phyloP scores from a whole-genome alignment of 2,888 invertebrate species.

The Pheosia gnoma region DNA sequence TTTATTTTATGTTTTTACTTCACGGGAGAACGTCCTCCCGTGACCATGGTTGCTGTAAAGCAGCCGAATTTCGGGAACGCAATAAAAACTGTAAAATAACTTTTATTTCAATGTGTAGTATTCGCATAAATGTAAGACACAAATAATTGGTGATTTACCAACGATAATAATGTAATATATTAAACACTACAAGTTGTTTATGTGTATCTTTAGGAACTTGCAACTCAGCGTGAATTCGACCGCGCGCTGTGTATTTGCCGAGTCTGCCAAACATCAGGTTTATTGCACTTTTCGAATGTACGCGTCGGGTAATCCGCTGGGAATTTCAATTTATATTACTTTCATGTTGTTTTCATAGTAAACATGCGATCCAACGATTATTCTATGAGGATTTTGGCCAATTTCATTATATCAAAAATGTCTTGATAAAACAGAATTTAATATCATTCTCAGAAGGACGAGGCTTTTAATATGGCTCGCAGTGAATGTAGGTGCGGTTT shows the following conservation, averaged over 20 bases:
- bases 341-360: constrained; percentile 1
- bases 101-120: too few species aligned
- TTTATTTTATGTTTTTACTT: too few species aligned
- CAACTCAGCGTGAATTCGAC: constrained; percentile 4
- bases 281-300: constrained; percentile 32
- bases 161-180: too few species aligned
- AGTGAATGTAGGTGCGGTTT: background rate
- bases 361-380: background rate
- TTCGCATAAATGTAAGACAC: too few species aligned
- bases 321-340: constrained; percentile 7
- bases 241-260: constrained; percentile 11
- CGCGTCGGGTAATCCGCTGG: background rate
- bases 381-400: too few species aligned
- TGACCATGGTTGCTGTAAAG: too few species aligned
- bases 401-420: too few species aligned
- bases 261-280: constrained; percentile 18
- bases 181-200: constrained; percentile 4
- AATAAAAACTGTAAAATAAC: too few species aligned
- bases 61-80: too few species aligned
- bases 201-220: constrained; percentile 6
- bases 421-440: background rate
- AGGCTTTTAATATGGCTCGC: background rate
- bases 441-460: background rate
- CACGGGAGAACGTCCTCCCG: too few species aligned
- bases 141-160: too few species aligned